Percentiles rank a stretch among this genome's conserved stretches.
phyloP scores from a whole-genome alignment of 2,797 vertebrate species.

The Acrossocheilus wenchowensis region DNA sequence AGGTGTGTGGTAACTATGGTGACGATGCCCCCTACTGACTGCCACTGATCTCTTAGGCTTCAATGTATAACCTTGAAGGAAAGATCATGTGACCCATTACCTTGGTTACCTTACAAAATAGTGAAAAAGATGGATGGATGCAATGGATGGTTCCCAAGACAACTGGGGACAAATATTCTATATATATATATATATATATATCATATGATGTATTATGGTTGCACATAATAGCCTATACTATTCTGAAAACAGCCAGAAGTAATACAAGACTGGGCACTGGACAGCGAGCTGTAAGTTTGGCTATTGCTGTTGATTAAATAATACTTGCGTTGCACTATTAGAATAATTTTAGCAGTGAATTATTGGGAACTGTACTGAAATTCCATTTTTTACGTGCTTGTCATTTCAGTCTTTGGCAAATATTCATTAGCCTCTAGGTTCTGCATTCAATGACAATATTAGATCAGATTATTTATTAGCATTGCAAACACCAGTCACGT shows the following conservation, averaged over 20 bases:
- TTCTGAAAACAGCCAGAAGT: not conserved
- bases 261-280: not conserved
- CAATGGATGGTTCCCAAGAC: slow-evolving; percentile 12
- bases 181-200: not conserved
- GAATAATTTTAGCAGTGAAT: not conserved
- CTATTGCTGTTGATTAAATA: not conserved
- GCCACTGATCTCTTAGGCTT: not conserved
- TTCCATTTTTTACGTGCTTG: not conserved
- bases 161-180: slow-evolving; percentile 2
- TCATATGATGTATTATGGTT: not conserved
- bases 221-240: not conserved
- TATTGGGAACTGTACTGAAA: not conserved
- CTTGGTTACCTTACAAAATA: slow-evolving; percentile 45
- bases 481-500: slow-evolving; percentile 11
- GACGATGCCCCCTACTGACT: not conserved
- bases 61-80: slow-evolving; percentile 2
- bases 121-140: slow-evolving; percentile 12
- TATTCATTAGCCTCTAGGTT: not conserved
- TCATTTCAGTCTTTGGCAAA: not conserved
- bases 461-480: slow-evolving; percentile 6
- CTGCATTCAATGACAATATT: not conserved
- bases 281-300: not conserved
- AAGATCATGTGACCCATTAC: slow-evolving; percentile 36
- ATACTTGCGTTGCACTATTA: not conserved
- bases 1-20: slow-evolving; percentile 24